Percentiles rank a stretch among this genome's conserved stretches.
Conservation (phyloP, 1,140 invertebrate species). For the Drosophila aff. region DNA sequence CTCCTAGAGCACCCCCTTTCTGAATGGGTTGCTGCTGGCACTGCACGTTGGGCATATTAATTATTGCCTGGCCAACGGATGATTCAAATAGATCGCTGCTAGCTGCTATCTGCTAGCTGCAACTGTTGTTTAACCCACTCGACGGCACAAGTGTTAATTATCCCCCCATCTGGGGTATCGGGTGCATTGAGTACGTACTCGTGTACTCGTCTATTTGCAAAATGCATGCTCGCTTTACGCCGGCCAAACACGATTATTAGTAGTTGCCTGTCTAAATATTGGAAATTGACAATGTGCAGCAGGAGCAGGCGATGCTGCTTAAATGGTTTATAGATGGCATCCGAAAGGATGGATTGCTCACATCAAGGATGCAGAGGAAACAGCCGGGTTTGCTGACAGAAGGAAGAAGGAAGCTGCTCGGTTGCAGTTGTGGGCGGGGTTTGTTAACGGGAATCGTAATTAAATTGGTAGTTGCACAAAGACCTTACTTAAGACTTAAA, state of each 20-base stretch:
- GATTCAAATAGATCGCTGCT: constrained; percentile 36
- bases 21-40: constrained; percentile 17
- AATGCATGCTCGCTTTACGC: constrained; percentile 71
- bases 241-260: constrained; percentile 76
- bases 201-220: constrained; percentile 37
- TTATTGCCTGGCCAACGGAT: constrained; percentile 63
- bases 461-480: constrained; percentile 35
- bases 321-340: constrained; percentile 46
- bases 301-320: constrained; percentile 32
- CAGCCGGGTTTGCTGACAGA: constrained; percentile 8
- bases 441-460: constrained; percentile 19
- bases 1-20: background rate
- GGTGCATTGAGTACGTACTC: background rate
- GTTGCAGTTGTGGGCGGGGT: constrained; percentile 23
- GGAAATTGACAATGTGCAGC: constrained; percentile 69
- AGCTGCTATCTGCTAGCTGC: constrained; percentile 22
- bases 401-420: constrained; percentile 30
- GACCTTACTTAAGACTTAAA: background rate
- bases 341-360: constrained; percentile 7
- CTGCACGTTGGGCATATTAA: constrained; percentile 79
- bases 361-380: constrained; percentile 18
- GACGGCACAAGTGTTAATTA: constrained; percentile 77
- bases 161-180: constrained; percentile 29
- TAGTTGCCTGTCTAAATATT: constrained; percentile 80
- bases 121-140: constrained; percentile 61